A percentile compares a stretch with the other conserved stretches of the same genome.
phyloP scores from a whole-genome alignment of 2,113 vertebrate genomes.

The Nycticebus coucang region DNA sequence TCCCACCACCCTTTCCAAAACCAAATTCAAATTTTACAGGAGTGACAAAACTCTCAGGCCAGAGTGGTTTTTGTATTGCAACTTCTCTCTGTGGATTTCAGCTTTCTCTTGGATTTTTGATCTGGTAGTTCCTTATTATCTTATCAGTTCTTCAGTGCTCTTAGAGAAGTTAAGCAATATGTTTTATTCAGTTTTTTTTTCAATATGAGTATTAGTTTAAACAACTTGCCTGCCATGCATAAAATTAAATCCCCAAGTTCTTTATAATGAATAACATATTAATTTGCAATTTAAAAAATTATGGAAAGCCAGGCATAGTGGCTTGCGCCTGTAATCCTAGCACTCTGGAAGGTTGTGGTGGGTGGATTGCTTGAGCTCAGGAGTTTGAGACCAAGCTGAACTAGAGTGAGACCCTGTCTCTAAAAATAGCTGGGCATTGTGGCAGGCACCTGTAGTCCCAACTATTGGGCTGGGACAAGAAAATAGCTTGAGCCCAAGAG shows the following conservation, averaged over 20 bases:
- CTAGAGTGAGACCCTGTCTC: too few relatives aligned
- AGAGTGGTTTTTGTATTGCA: neutral
- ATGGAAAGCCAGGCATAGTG: neutral
- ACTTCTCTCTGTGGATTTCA: neutral
- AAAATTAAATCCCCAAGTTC: slow-evolving; percentile 27
- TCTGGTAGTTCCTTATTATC: neutral
- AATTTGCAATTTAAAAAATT: neutral
- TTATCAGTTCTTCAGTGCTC: neutral
- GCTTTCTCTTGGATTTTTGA: slow-evolving; percentile 23
- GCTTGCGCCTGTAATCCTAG: too few relatives aligned
- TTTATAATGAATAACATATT: neutral
- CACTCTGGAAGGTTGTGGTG: too few relatives aligned
- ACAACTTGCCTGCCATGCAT: neutral
- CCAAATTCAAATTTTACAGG: neutral
- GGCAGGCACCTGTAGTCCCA: too few relatives aligned
- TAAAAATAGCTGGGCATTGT: too few relatives aligned
- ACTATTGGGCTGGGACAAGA: too few relatives aligned
- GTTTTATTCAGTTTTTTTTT: slow-evolving; percentile 41
- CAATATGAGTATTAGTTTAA: neutral
- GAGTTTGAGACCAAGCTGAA: too few relatives aligned
- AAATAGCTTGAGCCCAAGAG: too few relatives aligned
- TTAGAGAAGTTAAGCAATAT: neutral
- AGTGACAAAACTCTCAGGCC: neutral
- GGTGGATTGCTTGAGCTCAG: too few relatives aligned
- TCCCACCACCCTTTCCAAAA: neutral